Evolutionary conservation across 2,797 vertebrate species (phyloP).

Genomic region (Gobionotothen gibberifrons): DNA sequence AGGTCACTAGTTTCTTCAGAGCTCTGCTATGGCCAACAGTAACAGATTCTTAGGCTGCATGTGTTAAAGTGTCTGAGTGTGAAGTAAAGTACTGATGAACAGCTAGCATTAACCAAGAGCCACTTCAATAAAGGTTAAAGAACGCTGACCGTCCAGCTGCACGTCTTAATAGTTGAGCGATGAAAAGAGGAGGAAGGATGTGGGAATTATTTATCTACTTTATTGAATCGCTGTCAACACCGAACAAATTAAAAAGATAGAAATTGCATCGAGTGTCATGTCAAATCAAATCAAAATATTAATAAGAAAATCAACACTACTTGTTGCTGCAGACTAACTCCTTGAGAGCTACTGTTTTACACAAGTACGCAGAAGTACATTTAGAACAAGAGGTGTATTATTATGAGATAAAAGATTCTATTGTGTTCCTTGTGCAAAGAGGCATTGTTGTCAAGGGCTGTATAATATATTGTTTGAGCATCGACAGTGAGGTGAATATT

Average conservation of each 20-base stretch:
- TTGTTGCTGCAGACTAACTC: background rate
- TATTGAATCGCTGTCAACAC: background rate
- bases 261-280: background rate
- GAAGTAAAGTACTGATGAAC: background rate
- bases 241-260: background rate
- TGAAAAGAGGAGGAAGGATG: background rate
- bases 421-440: background rate
- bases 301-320: background rate
- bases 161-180: background rate
- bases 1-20: background rate
- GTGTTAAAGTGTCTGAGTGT: background rate
- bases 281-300: too few relatives aligned
- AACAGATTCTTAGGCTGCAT: constrained; percentile 1
- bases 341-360: background rate
- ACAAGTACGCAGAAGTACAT: background rate
- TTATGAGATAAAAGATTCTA: background rate
- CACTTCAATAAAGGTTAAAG: constrained; percentile 4
- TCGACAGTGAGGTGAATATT: too few relatives aligned
- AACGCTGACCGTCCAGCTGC: background rate
- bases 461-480: too few relatives aligned
- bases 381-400: background rate
- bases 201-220: background rate
- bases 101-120: background rate
- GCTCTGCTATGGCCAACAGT: background rate
- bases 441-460: background rate